Evolutionary conservation across 2,888 invertebrate species (phyloP).

Genomic region (Onthophagus sagittarius): DNA sequence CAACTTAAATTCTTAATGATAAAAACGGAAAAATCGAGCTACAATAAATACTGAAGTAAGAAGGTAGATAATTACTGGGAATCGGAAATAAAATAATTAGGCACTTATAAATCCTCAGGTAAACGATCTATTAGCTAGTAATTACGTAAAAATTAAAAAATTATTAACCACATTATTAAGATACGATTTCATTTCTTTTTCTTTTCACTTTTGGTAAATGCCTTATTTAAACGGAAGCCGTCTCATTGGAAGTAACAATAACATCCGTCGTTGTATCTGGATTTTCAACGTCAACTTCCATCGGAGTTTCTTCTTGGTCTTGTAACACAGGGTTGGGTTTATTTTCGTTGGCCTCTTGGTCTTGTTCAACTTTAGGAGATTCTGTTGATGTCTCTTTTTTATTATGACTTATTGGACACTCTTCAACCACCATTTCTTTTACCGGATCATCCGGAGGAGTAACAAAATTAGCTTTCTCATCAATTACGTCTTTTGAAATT

Average conservation of each 20-base stretch:
- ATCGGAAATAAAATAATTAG: constrained; percentile 25
- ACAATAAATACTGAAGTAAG: constrained; percentile 27
- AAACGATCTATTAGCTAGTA: constrained; percentile 21
- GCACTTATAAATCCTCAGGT: constrained; percentile 28
- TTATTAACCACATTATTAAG: constrained; percentile 15
- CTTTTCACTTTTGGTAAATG: constrained; percentile 2
- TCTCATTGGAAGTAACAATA: constrained; percentile 14
- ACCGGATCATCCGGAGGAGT: constrained; percentile 6
- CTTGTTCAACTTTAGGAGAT: constrained; percentile 12
- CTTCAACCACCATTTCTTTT: constrained; percentile 4
- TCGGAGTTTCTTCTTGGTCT: constrained; percentile 26
- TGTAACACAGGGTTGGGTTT: not conserved
- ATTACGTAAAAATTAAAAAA: constrained; percentile 17
- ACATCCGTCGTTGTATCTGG: constrained; percentile 16
- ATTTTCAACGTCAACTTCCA: constrained; percentile 27
- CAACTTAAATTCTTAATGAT: not conserved
- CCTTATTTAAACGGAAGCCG: constrained; percentile 15
- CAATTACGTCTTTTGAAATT: not conserved
- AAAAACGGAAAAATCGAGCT: constrained; percentile 7
- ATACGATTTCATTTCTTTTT: constrained; percentile 3
- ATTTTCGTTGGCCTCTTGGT: not conserved
- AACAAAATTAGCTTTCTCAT: not conserved
- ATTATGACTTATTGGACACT: not conserved
- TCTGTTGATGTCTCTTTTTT: constrained; percentile 13
- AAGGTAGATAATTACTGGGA: not conserved